These are phyloP conservation scores for Eledone cirrhosa DNA, from an alignment of 2,888 invertebrate species.

Conservation along the genomic window DNA sequence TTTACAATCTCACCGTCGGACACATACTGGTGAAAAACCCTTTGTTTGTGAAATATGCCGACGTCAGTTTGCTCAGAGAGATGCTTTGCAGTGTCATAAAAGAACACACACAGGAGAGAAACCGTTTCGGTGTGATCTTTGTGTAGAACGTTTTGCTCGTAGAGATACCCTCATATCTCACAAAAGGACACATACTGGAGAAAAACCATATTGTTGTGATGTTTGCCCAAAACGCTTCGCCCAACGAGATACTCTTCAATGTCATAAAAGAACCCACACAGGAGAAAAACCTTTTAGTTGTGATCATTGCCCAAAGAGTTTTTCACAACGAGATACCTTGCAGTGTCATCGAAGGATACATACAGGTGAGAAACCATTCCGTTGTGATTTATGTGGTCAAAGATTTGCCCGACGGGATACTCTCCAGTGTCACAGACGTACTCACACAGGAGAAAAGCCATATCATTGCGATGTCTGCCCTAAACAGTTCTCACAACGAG, in stretches of 20 bases:
- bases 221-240: slow-evolving; percentile 27
- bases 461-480: slow-evolving; percentile 10
- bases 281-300: slow-evolving; percentile 14
- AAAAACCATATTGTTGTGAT: slow-evolving; percentile 24
- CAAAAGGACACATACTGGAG: slow-evolving; percentile 19
- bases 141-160: slow-evolving; percentile 21
- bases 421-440: slow-evolving; percentile 10
- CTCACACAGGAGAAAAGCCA: background rate
- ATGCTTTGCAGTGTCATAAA: slow-evolving; percentile 23
- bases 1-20: slow-evolving; percentile 16
- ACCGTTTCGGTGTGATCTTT: slow-evolving; percentile 12
- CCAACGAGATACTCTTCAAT: slow-evolving; percentile 22
- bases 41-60: slow-evolving; percentile 6
- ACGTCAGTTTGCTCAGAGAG: slow-evolving; percentile 13
- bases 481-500: slow-evolving; percentile 24
- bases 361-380: slow-evolving; percentile 20
- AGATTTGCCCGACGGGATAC: slow-evolving; percentile 14
- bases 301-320: slow-evolving; percentile 14
- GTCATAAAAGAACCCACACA: slow-evolving; percentile 8
- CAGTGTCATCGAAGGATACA: slow-evolving; percentile 7
- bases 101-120: slow-evolving; percentile 17
- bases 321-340: slow-evolving; percentile 20
- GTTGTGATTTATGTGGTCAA: slow-evolving; percentile 2
- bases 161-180: background rate
- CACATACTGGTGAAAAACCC: slow-evolving; percentile 21